Base-by-base conservation (phyloP, 2,113 vertebrate genomes). In the Lampris megalopsis region DNA sequence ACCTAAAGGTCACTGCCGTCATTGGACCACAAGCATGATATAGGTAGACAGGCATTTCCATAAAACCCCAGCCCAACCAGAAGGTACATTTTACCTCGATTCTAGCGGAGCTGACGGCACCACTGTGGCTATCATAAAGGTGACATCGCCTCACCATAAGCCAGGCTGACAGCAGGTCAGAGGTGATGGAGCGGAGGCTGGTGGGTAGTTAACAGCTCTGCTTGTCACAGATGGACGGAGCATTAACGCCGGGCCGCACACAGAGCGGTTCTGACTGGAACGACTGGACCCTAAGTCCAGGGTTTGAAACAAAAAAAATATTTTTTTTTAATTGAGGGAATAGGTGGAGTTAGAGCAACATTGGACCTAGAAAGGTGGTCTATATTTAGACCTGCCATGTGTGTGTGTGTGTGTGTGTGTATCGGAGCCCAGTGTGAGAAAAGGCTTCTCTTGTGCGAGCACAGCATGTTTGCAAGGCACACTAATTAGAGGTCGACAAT, bases 321-420 rank as follows among this genome's bases (percentile, higher is more conserved):
- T 24, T 24, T 24, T 24, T 24, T 24, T 24, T 24, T 0, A 24
- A 24, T 24, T 24, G 24, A 24, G 24, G 24, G 24, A 24, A 24
- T 24, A 24, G 24, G 24, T 24, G 24, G 45, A n/a, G 43, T 40
- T 7, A 37, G 45, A 73, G 77, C 52, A 80, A 60, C 66, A 82
- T 75, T 64, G 48, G 75, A 85, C 75, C 65, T 71, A 70, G 77
- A 86, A 71, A 78, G 88, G 65, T 79, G 79, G 35, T 82, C 75
- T 93, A 93, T 90, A 83, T 89, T 90, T 90, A 89, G 82, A 75
- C 53, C 57, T 63, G 45, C 63, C 73, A 35, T 65, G 77, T 60
- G 68, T 13, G 37, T 11, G 38, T 36, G 52, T 2, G 47, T 36
- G 47, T 50, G 45, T 50, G 36, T 42, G 52, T 13, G 38, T 42